Evolutionary conservation across 2,888 invertebrate genomes (phyloP).

Genomic region (Catocala fraxini): DNA sequence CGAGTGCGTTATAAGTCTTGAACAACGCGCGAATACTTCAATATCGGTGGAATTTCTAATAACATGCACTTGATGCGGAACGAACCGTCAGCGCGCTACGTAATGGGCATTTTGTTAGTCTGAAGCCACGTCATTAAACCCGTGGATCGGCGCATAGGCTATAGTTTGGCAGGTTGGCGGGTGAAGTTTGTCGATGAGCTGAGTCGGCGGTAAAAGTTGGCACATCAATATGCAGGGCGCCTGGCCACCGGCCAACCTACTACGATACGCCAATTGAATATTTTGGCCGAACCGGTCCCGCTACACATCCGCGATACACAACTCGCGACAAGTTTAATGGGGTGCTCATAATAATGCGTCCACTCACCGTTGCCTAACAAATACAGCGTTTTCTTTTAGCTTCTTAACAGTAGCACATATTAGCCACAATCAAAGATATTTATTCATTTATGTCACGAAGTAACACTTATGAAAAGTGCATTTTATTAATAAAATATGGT

Average conservation of each 20-base stretch:
- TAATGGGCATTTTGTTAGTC: conserved; percentile 44
- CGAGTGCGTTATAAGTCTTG: conserved; percentile 16
- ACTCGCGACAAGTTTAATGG: conserved; percentile 74
- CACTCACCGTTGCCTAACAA: conserved; percentile 44
- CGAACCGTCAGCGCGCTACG: conserved; percentile 30
- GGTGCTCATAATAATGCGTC: conserved; percentile 64
- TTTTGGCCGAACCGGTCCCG: conserved; percentile 70
- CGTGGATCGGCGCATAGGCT: conserved; percentile 61
- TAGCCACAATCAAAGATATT: no score
- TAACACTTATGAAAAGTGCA: no score
- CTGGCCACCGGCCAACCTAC: conserved; percentile 77
- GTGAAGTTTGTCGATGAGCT: conserved; percentile 73
- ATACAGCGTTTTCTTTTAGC: conserved; percentile 4
- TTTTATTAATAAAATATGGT: no score
- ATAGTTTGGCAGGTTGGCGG: conserved; percentile 74
- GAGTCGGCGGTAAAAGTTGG: conserved; percentile 78
- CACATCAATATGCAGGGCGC: conserved; percentile 80
- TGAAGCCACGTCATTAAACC: conserved; percentile 68
- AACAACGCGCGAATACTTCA: conserved; percentile 39
- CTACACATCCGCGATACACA: conserved; percentile 73
- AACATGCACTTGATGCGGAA: conserved; percentile 32
- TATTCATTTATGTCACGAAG: no score
- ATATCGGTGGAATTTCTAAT: conserved; percentile 46
- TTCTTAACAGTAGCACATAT: no score
- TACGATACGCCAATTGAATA: conserved; percentile 84